Percentiles rank a stretch among this genome's conserved stretches.
Evolutionary conservation across 2,888 invertebrate species (phyloP).

Genomic region (Nomada goodeniana): DNA sequence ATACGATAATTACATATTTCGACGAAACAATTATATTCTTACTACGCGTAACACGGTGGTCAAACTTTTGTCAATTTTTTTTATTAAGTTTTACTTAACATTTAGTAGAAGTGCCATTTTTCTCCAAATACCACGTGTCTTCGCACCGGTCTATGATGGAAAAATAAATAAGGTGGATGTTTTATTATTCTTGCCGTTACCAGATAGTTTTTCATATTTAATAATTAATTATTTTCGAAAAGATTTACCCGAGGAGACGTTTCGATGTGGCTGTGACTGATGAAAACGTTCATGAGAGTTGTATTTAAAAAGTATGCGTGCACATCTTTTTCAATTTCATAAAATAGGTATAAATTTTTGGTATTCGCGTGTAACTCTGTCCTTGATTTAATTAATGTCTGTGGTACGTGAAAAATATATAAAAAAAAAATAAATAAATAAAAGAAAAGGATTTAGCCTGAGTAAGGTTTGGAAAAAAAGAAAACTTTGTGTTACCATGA

Average conservation of each 20-base stretch:
- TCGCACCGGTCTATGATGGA: slow-evolving; percentile 34
- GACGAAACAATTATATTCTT: not conserved
- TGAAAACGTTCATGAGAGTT: slow-evolving; percentile 47
- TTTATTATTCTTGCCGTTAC: slow-evolving; percentile 51
- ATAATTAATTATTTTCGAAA: slow-evolving; percentile 50
- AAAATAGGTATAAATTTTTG: slow-evolving; percentile 20
- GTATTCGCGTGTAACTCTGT: slow-evolving; percentile 22
- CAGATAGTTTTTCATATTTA: slow-evolving; percentile 22
- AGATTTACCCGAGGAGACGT: slow-evolving; percentile 51
- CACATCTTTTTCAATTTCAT: slow-evolving; percentile 37
- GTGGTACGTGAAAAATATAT: not conserved
- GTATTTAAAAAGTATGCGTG: slow-evolving; percentile 32
- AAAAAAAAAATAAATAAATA: too few species aligned
- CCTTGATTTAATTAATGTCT: slow-evolving; percentile 11
- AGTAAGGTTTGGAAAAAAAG: slow-evolving; percentile 2
- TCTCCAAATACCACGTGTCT: slow-evolving; percentile 47
- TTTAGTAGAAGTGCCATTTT: slow-evolving; percentile 59
- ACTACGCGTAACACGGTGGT: slow-evolving; percentile 1
- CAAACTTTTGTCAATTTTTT: slow-evolving; percentile 38
- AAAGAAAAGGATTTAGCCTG: not conserved
- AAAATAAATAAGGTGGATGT: slow-evolving; percentile 15
- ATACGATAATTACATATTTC: not conserved
- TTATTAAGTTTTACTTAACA: slow-evolving; percentile 2
- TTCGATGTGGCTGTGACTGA: slow-evolving; percentile 63
- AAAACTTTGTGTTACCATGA: slow-evolving; percentile 15